These are phyloP conservation scores for Yasuhikotakia modesta DNA, from an alignment of 2,797 vertebrate species.

Conservation along the genomic window DNA sequence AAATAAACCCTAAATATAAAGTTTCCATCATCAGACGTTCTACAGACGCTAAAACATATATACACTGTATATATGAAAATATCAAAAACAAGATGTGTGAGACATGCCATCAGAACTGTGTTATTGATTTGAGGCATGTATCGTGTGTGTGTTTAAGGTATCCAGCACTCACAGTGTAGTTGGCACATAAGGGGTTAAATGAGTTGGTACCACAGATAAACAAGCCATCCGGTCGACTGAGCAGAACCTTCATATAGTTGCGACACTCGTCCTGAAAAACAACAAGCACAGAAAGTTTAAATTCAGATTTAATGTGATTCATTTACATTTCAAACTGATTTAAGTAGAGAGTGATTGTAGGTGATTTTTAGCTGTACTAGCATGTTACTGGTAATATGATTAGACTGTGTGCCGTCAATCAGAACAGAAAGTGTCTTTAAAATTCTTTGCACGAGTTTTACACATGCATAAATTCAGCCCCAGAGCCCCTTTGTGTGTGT, in stretches of 20 bases:
- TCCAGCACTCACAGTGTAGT: conserved; percentile 88
- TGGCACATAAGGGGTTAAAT: conserved; percentile 93
- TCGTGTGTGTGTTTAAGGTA: neutral
- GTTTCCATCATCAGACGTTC: conserved; percentile 25
- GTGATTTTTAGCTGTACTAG: conserved; percentile 48
- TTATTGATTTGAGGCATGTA: neutral
- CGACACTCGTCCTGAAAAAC: conserved; percentile 85
- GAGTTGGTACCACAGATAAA: conserved; percentile 94
- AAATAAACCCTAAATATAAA: neutral
- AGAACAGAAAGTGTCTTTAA: conserved; percentile 59
- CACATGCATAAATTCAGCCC: too few relatives aligned
- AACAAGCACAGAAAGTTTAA: conserved; percentile 7
- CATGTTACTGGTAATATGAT: conserved; percentile 70
- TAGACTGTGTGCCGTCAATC: conserved; percentile 66
- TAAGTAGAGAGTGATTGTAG: neutral
- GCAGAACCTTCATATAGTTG: conserved; percentile 93
- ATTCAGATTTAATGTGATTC: neutral
- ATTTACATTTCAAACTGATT: neutral
- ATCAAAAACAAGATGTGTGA: too few relatives aligned
- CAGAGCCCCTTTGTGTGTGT: too few relatives aligned
- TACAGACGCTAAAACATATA: conserved; percentile 51
- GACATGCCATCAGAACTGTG: too few relatives aligned
- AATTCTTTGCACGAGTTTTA: too few relatives aligned
- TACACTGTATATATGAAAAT: conserved; percentile 43
- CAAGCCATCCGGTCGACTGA: conserved; percentile 82